Evolutionary conservation across 1,140 invertebrate species (phyloP), one percentile per base, ranked within the genome.

Genomic region (Cydia strobilella): DNA sequence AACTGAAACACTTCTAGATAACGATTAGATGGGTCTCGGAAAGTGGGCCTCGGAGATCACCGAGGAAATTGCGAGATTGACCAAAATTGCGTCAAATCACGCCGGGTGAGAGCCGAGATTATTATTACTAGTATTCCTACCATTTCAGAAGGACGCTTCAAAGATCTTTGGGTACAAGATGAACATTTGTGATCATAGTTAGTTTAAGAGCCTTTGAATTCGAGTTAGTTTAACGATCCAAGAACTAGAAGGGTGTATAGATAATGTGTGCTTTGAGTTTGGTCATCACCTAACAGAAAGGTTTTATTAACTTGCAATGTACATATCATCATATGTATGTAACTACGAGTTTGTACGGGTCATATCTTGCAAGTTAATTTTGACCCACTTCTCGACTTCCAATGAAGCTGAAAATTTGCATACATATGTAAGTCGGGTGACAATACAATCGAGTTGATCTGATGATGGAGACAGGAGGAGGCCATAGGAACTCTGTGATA

Each of bases 81-180:
- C 65, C 65, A 20, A 69, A 69, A 69, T 69, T 69, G 65, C 65
- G 65, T 69, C 65, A 69, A 69, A 20, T 69, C 65, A 69, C 65
- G 39, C n/a, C 9, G 27, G 35, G 27, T 3, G 65, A 69, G 31
- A 69, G 31, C 27, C 65, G 65, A 69, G 15, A 66, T 66, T 66
- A 66, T 69, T 69, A 69, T 39, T n/a, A 27, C 65, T 35, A 69
- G 65, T 69, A 69, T 35, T 39, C 23, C 65, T 69, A 69, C 65
- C 35, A 35, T 42, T 69, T 69, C 27, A 69, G n/a, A 27, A 39
- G 31, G 5, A 15, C 27, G 27, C 27, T 69, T 69, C 27, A 69
- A 69, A 69, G 65, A 69, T 69, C 63, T 35, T 42, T 35, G 31
- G 7, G 65, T 69, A 69, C 54, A 59, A 12, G 3, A 1, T 10